Evolutionary conservation across 2,888 invertebrate species (phyloP), one percentile per base, ranked within the genome.

Genomic region (Itoplectis maculator): DNA sequence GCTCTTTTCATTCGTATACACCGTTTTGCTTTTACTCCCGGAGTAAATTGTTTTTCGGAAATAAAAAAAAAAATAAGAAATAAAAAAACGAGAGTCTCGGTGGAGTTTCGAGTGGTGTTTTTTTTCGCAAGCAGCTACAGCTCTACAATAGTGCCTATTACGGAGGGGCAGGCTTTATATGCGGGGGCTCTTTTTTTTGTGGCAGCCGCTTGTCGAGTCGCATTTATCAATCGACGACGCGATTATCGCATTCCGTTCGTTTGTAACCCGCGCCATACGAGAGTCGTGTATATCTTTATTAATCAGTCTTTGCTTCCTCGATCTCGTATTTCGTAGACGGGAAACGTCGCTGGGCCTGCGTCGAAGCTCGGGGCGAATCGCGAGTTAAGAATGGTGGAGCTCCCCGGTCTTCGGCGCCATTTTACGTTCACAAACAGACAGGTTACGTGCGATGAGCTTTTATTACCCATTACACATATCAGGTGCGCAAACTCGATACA

Each of bases 231-330:
- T 56, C 70, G 45, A 56, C 29, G 56, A 56, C 59, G 40, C 40
- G 40, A 63, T 63, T 40, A 59, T 45, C 40, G 40, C 56, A 29
- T 15, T 15, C 56, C 45, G 13, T 45, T 35, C 29, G 40, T n/a
- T 29, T 42, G 29, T 5, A 5, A 56, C 78, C 61, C 49, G 63
- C 69, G 65, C 72, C 66, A 77, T 63, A 45, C 47, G 35, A 40
- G 35, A 61, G 11, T 72, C 54, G 37, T 23, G 40, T 79, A 72
- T 75, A 11, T 82, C n/a, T 81, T 81, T 70, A 47, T 84, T 74
- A 70, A 83, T 83, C 84, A 85, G 84, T 82, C 85, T 82, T 79
- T 82, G 83, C 68, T 83, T 83, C 81, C 59, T 56, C 78, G 76
- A 84, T 79, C 54, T 70, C 65, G 69, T 74, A 47, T 37, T n/a